Conservation (phyloP, 2,888 invertebrate species). For the Plusia festucae region DNA sequence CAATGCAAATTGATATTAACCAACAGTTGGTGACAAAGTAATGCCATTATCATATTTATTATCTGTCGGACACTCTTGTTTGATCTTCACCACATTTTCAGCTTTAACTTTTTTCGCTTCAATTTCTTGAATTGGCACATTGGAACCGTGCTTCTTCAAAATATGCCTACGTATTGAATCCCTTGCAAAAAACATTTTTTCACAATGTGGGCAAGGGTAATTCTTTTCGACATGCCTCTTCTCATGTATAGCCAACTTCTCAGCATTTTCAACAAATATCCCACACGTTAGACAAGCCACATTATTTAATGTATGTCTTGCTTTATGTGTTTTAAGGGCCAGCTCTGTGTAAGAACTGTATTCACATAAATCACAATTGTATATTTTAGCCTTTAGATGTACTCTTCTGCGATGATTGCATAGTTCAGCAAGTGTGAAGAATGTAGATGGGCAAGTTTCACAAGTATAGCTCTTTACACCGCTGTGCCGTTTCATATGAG, state of each 20-base stretch:
- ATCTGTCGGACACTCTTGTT: conserved; percentile 27
- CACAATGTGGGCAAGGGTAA: conserved; percentile 71
- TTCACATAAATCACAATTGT: conserved; percentile 73
- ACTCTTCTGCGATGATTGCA: conserved; percentile 71
- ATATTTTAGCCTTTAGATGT: conserved; percentile 66
- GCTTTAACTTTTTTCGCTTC: neutral
- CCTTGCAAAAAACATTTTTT: conserved; percentile 66
- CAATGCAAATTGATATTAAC: neutral
- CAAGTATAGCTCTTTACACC: conserved; percentile 74
- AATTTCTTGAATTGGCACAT: neutral
- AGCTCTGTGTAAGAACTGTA: conserved; percentile 63
- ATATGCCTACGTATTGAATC: conserved; percentile 47
- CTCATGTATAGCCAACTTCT: conserved; percentile 70
- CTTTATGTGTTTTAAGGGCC: conserved; percentile 67
- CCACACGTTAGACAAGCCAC: conserved; percentile 75
- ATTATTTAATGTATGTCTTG: conserved; percentile 69
- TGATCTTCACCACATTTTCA: conserved; percentile 18
- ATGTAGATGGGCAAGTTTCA: conserved; percentile 77
- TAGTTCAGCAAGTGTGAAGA: conserved; percentile 74
- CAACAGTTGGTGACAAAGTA: conserved; percentile 13
- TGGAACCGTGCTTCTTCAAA: conserved; percentile 17
- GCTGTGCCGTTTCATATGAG: conserved; percentile 75
- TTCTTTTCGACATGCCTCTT: conserved; percentile 74
- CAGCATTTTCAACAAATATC: conserved; percentile 68
- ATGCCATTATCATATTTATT: conserved; percentile 29